These are phyloP conservation scores for Aphidoletes aphidimyza DNA, from an alignment of 2,888 invertebrate genomes.

Conservation along the genomic window DNA sequence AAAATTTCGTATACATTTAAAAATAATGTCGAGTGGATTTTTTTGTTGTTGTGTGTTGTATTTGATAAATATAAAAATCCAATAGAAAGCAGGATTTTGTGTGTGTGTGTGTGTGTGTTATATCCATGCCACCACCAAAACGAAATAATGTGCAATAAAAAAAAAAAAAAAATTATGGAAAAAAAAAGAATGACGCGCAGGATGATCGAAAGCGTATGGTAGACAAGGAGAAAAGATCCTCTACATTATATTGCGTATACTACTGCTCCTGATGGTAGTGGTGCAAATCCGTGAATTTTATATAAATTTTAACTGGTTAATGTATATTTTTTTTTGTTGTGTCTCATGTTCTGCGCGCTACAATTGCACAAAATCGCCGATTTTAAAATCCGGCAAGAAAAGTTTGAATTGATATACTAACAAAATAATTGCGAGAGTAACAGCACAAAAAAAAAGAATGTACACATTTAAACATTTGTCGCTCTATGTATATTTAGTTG, in stretches of 20 bases:
- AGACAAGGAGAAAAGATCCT: background rate
- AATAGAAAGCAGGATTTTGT: constrained; percentile 30
- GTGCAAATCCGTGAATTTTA: background rate
- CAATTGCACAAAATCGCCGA: background rate
- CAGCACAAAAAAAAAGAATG: background rate
- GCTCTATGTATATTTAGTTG: background rate
- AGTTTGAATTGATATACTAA: constrained; percentile 10
- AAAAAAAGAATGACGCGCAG: no score
- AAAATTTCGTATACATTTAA: constrained; percentile 9
- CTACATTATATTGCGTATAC: background rate
- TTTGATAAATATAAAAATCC: constrained; percentile 52
- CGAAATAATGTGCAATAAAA: background rate
- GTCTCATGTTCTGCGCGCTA: background rate
- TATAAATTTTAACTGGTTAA: constrained; percentile 31
- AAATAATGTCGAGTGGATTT: constrained; percentile 24
- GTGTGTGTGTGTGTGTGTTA: background rate
- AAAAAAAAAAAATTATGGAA: background rate
- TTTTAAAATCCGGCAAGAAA: background rate
- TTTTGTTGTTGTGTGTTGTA: no score
- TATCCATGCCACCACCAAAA: background rate
- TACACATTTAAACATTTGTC: background rate
- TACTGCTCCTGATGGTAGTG: background rate
- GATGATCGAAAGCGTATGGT: background rate
- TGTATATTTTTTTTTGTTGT: background rate
- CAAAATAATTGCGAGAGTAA: no score